These are phyloP conservation scores for Dasyornis broadbenti DNA, from an alignment of 2,113 vertebrate species.

Conservation along the genomic window DNA sequence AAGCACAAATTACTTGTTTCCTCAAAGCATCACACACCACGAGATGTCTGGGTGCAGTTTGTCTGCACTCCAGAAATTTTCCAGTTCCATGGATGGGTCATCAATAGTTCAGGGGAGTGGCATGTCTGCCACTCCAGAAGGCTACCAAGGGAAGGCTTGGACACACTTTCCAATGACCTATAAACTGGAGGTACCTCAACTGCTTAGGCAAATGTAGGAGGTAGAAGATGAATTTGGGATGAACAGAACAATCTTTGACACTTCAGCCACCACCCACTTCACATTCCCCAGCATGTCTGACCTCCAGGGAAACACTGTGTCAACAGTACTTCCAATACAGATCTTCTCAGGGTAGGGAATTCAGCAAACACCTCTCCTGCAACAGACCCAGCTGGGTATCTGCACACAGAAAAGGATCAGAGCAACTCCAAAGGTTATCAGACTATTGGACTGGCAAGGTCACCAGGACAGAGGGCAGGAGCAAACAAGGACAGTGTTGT, in stretches of 20 bases:
- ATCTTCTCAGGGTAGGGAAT: not conserved
- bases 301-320: not conserved
- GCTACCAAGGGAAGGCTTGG: not conserved
- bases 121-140: not conserved
- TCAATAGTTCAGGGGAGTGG: not conserved
- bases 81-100: not conserved
- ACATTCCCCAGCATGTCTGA: not conserved
- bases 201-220: not conserved
- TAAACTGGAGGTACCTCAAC: not conserved
- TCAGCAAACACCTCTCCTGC: not conserved
- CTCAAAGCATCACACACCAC: not conserved
- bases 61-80: not conserved
- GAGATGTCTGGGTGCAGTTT: not conserved
- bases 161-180: not conserved
- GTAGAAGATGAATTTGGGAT: not conserved
- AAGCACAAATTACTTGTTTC: not conserved
- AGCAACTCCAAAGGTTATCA: not conserved
- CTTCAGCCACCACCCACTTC: not conserved
- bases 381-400: not conserved
- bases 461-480: not conserved
- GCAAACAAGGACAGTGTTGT: not conserved
- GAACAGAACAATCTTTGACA: not conserved
- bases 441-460: not conserved
- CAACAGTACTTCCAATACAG: not conserved
- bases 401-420: not conserved